Base-by-base conservation (phyloP, 2,113 vertebrate genomes). In the Scalopus aquaticus region DNA sequence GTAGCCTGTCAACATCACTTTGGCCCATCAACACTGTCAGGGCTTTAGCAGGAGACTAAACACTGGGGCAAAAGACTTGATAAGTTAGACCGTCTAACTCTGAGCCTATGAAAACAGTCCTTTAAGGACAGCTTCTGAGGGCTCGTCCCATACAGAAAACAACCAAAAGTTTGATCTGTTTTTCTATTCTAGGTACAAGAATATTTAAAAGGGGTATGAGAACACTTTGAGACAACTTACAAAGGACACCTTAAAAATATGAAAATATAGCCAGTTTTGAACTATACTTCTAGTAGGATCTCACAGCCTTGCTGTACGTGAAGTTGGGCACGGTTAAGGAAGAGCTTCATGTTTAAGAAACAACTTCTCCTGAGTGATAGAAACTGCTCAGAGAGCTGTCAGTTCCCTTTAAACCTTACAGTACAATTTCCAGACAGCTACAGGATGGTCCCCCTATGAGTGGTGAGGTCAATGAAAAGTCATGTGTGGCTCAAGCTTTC, bases 1-100 rank as follows among this genome's bases (percentile, higher is more conserved):
- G 96, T 77, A 51, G 44, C 93, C 87, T 96, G 88, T 97, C 95
- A 96, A n/a, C 90, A 90, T 95, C 93, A 96, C 93, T 46, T 67
- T 30, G 65, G 79, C 35, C 95, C 89, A 87, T 95, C 93, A 94
- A 56, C 93, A 89, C 91, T 93, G 90, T 80, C 91, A 94, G 76
- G 76, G 39, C 64, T 77, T 91, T 95, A 93, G 35, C 73, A 32
- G 49, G 46, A 96, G 95, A 97, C 96, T 97, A 97, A 97, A 96
- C 96, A 97, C n/a, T 93, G 56, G 49, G 39, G 42, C 56, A 83
- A 70, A 90, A 94, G 30, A 39, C 65, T 80, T 92, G 87, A 93
- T 95, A 94, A 96, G 87, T 84, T 67, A 83, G 62, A 58, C 1
- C 4, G 64, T 49, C 82, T 32, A 54, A 69, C 69, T 73, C 86